Base-by-base conservation (phyloP, 1,140 invertebrate species). In the Drosophila kurseongensis region DNA sequence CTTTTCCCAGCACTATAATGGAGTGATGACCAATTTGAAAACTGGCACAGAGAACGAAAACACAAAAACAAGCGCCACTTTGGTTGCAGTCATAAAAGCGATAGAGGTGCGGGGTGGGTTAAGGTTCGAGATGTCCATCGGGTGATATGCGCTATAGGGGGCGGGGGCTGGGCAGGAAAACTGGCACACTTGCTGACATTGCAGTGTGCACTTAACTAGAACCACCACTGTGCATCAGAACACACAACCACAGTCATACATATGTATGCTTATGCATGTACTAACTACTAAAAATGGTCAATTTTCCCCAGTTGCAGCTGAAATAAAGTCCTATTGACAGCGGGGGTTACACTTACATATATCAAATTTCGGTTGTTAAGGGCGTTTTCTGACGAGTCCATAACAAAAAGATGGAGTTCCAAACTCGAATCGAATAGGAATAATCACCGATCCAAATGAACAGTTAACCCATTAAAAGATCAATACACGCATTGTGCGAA, bases 281-380 rank as follows among this genome's bases (percentile, higher is more conserved):
- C 29, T 42, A 38, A 29, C 38, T 60, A 63, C 48, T 56, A n/a
- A 35, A 69, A 69, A 48, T 35, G 67, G 63, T 69, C 8, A 48
- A 44, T 71, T 71, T 69, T 54, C 47, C 71, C 23, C 23, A 12
- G 57, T 61, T 75, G 73, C 61, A 57, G 61, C 72, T 74, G 68
- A 47, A 16, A 35, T 41, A 13, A 55, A 40, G 35, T 40, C 52
- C 36, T 74, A 65, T 56, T 65, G 69, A 41, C 47, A 51, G 51
- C 71, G 54, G 52, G 71, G 38, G 71, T 54, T 48, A 16, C 36
- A 47, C 47, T 35, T 38, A 69, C 47, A 41, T 38, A 69, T 76
- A 76, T 76, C 54, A 66, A 69, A 76, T 80, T 80, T 85, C 61
- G 79, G 83, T 86, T 86, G 83, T 79, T 81, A 88, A 83, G 79